phyloP scores from a whole-genome alignment of 2,888 invertebrate species.

The Catocala fraxini region DNA sequence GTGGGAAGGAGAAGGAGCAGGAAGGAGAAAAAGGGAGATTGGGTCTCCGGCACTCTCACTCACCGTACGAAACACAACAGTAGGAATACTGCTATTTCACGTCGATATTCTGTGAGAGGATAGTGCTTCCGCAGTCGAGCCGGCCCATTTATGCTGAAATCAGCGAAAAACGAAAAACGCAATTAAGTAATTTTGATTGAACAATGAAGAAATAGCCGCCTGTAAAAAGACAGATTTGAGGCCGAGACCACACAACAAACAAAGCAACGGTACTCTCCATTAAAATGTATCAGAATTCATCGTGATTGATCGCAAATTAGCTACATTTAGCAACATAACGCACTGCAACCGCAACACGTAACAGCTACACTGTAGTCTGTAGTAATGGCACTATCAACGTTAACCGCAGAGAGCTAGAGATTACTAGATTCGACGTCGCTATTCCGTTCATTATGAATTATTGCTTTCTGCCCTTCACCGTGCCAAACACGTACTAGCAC shows the following conservation, averaged over 20 bases:
- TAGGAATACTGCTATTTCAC: too few species aligned
- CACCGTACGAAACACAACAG: too few species aligned
- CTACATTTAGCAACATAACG: conserved; percentile 19
- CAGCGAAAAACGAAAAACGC: too few species aligned
- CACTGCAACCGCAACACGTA: conserved; percentile 49
- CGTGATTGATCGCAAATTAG: conserved; percentile 31
- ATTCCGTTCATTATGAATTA: conserved; percentile 54
- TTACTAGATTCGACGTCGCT: conserved; percentile 49
- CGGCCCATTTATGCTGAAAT: too few species aligned
- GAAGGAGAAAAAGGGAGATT: too few species aligned
- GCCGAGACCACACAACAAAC: background rate
- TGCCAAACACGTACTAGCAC: conserved; percentile 41
- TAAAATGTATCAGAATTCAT: conserved; percentile 25
- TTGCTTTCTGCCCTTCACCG: conserved; percentile 52
- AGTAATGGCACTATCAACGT: conserved; percentile 45
- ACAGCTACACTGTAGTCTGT: conserved; percentile 38
- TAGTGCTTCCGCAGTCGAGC: too few species aligned
- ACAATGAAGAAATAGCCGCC: too few species aligned
- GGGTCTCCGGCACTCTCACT: too few species aligned
- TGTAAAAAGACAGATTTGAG: background rate
- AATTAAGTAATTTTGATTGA: too few species aligned
- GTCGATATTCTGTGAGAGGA: too few species aligned
- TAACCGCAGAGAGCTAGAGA: conserved; percentile 49
- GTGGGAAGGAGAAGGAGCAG: too few species aligned
- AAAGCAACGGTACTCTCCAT: conserved; percentile 12